Percentiles rank a stretch among this genome's conserved stretches.
phyloP scores from a whole-genome alignment of 2,113 vertebrate genomes.

The Coracopsis vasa region DNA sequence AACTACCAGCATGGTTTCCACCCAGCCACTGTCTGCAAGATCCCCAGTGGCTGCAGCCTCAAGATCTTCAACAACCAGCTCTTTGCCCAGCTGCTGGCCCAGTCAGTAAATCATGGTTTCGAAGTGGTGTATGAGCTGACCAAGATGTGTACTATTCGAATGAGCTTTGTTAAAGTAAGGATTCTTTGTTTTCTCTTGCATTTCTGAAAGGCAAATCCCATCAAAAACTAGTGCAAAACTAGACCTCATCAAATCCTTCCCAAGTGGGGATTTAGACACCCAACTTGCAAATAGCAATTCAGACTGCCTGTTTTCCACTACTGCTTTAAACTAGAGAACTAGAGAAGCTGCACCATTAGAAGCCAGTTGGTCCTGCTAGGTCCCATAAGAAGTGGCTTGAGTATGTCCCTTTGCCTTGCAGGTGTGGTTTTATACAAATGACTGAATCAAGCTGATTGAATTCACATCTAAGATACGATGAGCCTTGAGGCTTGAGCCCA shows the following conservation, averaged over 20 bases:
- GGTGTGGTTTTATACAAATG: neutral
- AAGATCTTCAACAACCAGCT: slow-evolving; percentile 99
- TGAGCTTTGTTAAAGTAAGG: slow-evolving; percentile 97
- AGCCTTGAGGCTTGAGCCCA: neutral
- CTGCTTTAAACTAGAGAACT: neutral
- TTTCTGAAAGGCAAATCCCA: neutral
- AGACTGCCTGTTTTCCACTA: neutral
- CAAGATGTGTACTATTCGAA: slow-evolving; percentile 98
- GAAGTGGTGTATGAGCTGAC: slow-evolving; percentile 97
- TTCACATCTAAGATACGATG: neutral
- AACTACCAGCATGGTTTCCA: slow-evolving; percentile 98
- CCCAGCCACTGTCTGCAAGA: slow-evolving; percentile 95
- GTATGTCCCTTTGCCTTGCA: neutral
- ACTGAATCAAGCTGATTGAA: neutral
- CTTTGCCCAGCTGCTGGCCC: slow-evolving; percentile 93
- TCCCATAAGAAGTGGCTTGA: neutral
- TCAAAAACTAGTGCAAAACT: neutral
- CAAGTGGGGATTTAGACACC: neutral
- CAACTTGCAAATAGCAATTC: neutral
- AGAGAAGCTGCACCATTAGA: neutral
- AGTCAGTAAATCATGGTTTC: slow-evolving; percentile 96
- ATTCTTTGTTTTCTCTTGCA: neutral
- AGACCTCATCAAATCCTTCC: neutral
- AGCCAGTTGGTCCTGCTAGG: neutral
- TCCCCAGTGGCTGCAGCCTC: slow-evolving; percentile 97